A percentile compares a stretch with the other conserved stretches of the same genome.
phyloP scores from a whole-genome alignment of 2,888 invertebrate species.

The Falcaria lacertinaria region DNA sequence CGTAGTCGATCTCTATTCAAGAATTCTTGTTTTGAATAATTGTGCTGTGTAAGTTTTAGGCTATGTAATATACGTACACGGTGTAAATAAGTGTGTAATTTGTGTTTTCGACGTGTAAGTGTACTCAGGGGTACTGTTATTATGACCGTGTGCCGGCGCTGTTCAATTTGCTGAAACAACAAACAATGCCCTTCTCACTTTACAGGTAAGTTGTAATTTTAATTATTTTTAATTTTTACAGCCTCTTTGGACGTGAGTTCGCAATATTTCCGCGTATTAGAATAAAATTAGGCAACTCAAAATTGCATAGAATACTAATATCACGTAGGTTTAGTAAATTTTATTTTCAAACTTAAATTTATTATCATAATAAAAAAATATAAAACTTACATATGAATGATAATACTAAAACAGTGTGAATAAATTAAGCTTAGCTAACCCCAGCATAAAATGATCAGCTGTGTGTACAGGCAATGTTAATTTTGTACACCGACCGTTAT shows the following conservation, averaged over 20 bases:
- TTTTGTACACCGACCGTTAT: neutral
- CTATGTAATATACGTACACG: slow-evolving; percentile 13
- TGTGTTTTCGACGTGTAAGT: slow-evolving; percentile 29
- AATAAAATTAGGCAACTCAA: too few species aligned
- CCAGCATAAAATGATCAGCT: neutral
- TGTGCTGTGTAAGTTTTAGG: slow-evolving; percentile 19
- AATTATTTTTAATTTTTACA: neutral
- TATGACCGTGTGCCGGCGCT: slow-evolving; percentile 37
- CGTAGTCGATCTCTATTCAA: slow-evolving; percentile 27
- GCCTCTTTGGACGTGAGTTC: too few species aligned
- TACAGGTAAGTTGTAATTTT: slow-evolving; percentile 70
- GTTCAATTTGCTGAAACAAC: slow-evolving; percentile 54
- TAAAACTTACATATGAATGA: neutral
- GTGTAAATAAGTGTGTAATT: slow-evolving; percentile 37
- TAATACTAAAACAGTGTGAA: neutral
- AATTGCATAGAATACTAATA: too few species aligned
- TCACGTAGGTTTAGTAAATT: too few species aligned
- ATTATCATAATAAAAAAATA: too few species aligned
- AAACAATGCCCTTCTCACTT: slow-evolving; percentile 63
- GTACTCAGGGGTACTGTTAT: slow-evolving; percentile 34
- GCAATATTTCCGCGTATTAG: too few species aligned
- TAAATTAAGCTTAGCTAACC: neutral
- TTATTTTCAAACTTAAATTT: too few species aligned
- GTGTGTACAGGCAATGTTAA: neutral
- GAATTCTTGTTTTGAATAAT: neutral